Conservation (phyloP, 2,888 invertebrate species). For the Psococerastis gibbosa region DNA sequence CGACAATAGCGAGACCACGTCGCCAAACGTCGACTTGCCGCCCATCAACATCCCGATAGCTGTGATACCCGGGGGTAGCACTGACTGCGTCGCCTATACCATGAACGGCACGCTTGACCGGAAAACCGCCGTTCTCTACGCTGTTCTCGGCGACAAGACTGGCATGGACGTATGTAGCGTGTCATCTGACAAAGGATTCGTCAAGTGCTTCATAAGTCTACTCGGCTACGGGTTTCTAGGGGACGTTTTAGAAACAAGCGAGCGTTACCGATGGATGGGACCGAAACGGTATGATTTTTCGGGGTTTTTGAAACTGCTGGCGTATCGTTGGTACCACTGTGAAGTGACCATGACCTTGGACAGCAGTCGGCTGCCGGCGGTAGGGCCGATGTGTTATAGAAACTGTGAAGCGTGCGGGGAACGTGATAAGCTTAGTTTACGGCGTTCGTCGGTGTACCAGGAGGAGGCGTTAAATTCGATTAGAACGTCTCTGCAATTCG, state of each 20-base stretch:
- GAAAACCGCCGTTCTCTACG: constrained; percentile 60
- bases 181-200: constrained; percentile 35
- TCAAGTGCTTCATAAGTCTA: constrained; percentile 53
- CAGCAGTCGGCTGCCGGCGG: constrained; percentile 26
- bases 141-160: constrained; percentile 53
- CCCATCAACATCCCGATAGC: constrained; percentile 36
- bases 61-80: constrained; percentile 56
- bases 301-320: constrained; percentile 44
- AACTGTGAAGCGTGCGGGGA: constrained; percentile 29
- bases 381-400: constrained; percentile 29
- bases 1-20: constrained; percentile 32
- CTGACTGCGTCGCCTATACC: constrained; percentile 60
- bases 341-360: constrained; percentile 36
- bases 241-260: constrained; percentile 60
- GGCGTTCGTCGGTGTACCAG: background rate
- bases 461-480: background rate
- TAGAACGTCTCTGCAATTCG: no score
- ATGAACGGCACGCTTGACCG: constrained; percentile 63
- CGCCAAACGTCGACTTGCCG: constrained; percentile 30
- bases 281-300: constrained; percentile 63
- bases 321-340: constrained; percentile 42
- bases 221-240: constrained; percentile 74
- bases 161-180: constrained; percentile 61
- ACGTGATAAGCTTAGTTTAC: constrained; percentile 15
- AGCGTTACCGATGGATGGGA: constrained; percentile 69